phyloP scores from a whole-genome alignment of 2,113 vertebrate species.

The Callaeas wilsoni region DNA sequence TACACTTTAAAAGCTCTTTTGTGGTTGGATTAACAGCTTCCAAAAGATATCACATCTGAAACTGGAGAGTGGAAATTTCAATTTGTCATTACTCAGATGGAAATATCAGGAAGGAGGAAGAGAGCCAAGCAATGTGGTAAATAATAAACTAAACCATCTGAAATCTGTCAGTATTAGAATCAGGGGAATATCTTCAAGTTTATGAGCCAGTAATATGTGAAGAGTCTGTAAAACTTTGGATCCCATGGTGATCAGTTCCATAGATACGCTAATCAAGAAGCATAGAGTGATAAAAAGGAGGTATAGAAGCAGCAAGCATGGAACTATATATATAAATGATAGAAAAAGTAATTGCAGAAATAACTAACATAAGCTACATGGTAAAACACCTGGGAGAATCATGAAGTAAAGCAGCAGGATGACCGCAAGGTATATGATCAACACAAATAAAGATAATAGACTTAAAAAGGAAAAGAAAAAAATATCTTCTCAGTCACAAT shows the following conservation, averaged over 20 bases:
- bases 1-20: background rate
- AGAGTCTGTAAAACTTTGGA: background rate
- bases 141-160: background rate
- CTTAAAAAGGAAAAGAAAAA: background rate
- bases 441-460: background rate
- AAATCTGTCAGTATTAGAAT: background rate
- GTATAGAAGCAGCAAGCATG: background rate
- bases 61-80: slow-evolving; percentile 2
- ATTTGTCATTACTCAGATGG: background rate
- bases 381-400: background rate
- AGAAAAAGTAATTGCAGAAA: background rate
- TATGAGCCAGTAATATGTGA: background rate
- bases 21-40: background rate
- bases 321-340: background rate
- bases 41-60: background rate
- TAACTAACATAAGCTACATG: background rate
- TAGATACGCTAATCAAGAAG: background rate
- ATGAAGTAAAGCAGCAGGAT: background rate
- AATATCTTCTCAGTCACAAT: background rate
- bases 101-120: background rate
- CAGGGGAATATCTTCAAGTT: background rate
- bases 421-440: background rate
- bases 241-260: background rate
- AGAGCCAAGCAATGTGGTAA: background rate
- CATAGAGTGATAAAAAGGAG: background rate